These are phyloP conservation scores for Villa cingulata DNA, from an alignment of 2,888 invertebrate species.

Conservation along the genomic window DNA sequence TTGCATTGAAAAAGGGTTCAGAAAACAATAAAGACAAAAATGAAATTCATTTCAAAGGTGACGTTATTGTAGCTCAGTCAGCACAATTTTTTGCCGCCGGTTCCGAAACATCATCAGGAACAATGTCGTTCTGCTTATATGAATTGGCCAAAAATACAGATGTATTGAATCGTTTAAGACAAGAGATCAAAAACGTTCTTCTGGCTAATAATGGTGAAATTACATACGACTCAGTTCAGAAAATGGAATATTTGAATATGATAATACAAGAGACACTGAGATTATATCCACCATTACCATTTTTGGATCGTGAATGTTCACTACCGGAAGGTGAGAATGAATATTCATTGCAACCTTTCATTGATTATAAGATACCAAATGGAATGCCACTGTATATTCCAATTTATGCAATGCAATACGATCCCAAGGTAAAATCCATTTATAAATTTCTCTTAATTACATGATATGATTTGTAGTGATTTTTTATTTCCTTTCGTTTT, in stretches of 20 bases:
- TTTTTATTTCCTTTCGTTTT: background rate
- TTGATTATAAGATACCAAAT: slow-evolving; percentile 22
- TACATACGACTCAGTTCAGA: slow-evolving; percentile 31
- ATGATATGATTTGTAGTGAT: background rate
- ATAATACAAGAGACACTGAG: slow-evolving; percentile 39
- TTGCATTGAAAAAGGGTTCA: slow-evolving; percentile 34
- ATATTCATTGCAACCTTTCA: slow-evolving; percentile 25
- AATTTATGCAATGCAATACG: slow-evolving; percentile 28
- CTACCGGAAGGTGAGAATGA: slow-evolving; percentile 15
- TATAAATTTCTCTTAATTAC: too few species aligned
- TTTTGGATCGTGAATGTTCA: slow-evolving; percentile 31
- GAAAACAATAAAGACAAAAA: slow-evolving; percentile 30
- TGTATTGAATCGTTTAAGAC: slow-evolving; percentile 32
- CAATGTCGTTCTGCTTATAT: slow-evolving; percentile 36
- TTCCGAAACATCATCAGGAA: slow-evolving; percentile 34
- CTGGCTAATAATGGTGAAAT: slow-evolving; percentile 28
- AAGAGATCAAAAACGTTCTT: slow-evolving; percentile 33
- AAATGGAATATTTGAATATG: slow-evolving; percentile 37
- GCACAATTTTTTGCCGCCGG: slow-evolving; percentile 34
- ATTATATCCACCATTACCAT: slow-evolving; percentile 36
- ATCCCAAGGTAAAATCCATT: slow-evolving; percentile 23
- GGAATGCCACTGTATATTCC: slow-evolving; percentile 32
- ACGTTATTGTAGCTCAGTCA: slow-evolving; percentile 32
- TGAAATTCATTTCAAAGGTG: slow-evolving; percentile 31
- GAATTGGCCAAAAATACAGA: slow-evolving; percentile 34